Evolutionary conservation across 2,797 vertebrate species (phyloP), one percentile per base, ranked within the genome.

Genomic region (Sebastes itinus): DNA sequence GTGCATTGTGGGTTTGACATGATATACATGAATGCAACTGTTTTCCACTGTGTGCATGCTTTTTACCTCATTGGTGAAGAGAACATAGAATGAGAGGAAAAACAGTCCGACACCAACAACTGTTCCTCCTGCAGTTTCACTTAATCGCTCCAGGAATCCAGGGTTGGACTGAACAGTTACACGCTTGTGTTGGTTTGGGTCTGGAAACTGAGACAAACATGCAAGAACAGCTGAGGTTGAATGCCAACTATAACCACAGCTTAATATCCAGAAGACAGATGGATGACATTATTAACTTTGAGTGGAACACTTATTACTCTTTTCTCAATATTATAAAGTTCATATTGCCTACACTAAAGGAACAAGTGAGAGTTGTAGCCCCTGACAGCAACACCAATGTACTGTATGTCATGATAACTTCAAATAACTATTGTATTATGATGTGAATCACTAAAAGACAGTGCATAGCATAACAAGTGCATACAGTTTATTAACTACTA

Each of bases 1-100:
- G 11, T 58, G 9, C 5, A 63, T 20, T 32, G 20, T 8, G 25
- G 38, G 14, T 58, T 33, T 61, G 25, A 68, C 11, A n/a, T 25
- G 20, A 77, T 18, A 23, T 2, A 14, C 42, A 63, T 58, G 8
- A 56, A 65, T 3, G 8, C 4, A 54, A 32, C 4, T 2, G 6
- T 25, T 65, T 32, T 46, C 18, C 6, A 0, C 28, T 27, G 18
- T 16, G 30, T 28, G 8, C 0, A 1, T 4, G 22, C 33, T 72
- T 67, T 83, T 82, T 75, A 96, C 98, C 97, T 99, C 98, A 66
- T 99, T 99, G 73, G 96, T 98, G 87, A 99, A 99, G 79, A 99
- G 96, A 69, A 99, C 56, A 72, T 98, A 98, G 84, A 99, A 96
- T 3, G 98, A 97, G 10, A 98, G 87, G 58, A 96, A 92, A 85